Evolutionary conservation across 2,113 vertebrate genomes (phyloP).

Genomic region (Galemys pyrenaicus): DNA sequence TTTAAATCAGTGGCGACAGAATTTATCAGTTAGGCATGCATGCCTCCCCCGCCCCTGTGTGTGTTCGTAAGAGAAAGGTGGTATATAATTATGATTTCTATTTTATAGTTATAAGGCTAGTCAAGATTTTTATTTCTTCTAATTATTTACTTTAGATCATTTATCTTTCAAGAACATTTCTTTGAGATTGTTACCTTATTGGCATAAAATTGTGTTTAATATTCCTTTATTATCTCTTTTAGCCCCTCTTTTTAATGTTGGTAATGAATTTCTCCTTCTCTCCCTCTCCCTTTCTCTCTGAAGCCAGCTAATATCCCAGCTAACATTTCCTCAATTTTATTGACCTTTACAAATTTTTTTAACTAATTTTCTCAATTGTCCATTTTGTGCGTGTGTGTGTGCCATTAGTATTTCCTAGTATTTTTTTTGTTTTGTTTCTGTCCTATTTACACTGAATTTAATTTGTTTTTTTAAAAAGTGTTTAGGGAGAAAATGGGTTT

Average conservation of each 20-base stretch:
- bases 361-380: neutral
- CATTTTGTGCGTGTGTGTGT: neutral
- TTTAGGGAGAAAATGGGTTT: neutral
- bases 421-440: neutral
- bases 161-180: neutral
- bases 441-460: neutral
- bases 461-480: neutral
- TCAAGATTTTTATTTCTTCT: neutral
- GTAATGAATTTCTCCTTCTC: neutral
- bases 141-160: neutral
- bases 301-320: neutral
- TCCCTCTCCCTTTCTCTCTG: neutral
- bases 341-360: neutral
- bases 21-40: neutral
- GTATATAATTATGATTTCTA: neutral
- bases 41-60: no score
- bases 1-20: neutral
- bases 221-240: neutral
- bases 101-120: neutral
- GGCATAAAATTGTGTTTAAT: neutral
- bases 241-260: neutral
- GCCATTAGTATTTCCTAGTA: neutral
- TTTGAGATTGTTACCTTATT: neutral
- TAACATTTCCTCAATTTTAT: neutral
- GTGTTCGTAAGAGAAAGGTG: neutral